These are phyloP conservation scores for Aphis craccivora DNA, from an alignment of 1,140 invertebrate species.

Conservation along the genomic window DNA sequence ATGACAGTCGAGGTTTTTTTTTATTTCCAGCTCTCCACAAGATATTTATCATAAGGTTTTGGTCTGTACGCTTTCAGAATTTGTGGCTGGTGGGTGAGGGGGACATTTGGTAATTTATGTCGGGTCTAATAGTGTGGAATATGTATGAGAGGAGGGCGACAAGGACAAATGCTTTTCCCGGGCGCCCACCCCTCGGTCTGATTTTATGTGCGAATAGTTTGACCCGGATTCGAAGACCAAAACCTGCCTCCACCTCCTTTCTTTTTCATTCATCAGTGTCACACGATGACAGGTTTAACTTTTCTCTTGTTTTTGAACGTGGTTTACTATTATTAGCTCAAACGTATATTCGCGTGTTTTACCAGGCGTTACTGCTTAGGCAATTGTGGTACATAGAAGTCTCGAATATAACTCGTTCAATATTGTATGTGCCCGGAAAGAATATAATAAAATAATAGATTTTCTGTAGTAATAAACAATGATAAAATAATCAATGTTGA, in stretches of 20 bases:
- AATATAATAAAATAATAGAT: slow-evolving; percentile 13
- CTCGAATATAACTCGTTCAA: not conserved
- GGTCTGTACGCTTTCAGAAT: not conserved
- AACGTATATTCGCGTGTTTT: not conserved
- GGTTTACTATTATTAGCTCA: not conserved
- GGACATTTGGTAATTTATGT: slow-evolving; percentile 52
- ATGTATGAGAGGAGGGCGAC: slow-evolving; percentile 45
- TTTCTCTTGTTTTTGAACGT: slow-evolving; percentile 30
- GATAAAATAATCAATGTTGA: not conserved
- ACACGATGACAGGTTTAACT: slow-evolving; percentile 44
- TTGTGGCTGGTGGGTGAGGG: not conserved
- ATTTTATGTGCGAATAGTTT: slow-evolving; percentile 48
- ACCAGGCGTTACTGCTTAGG: slow-evolving; percentile 50
- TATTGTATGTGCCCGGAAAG: not conserved
- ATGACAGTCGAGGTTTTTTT: slow-evolving; percentile 1
- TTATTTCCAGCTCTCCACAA: slow-evolving; percentile 36
- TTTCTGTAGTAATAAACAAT: not conserved
- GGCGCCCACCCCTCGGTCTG: not conserved
- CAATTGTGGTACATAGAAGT: slow-evolving; percentile 35
- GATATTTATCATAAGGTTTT: slow-evolving; percentile 54
- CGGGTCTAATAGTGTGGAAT: slow-evolving; percentile 51
- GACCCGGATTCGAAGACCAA: slow-evolving; percentile 41
- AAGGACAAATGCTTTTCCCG: slow-evolving; percentile 53
- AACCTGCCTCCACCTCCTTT: slow-evolving; percentile 7
- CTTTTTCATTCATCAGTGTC: slow-evolving; percentile 49